Conservation (phyloP, 53 echinoderm and acorn worm genomes). For the Luidia sarsii region DNA sequence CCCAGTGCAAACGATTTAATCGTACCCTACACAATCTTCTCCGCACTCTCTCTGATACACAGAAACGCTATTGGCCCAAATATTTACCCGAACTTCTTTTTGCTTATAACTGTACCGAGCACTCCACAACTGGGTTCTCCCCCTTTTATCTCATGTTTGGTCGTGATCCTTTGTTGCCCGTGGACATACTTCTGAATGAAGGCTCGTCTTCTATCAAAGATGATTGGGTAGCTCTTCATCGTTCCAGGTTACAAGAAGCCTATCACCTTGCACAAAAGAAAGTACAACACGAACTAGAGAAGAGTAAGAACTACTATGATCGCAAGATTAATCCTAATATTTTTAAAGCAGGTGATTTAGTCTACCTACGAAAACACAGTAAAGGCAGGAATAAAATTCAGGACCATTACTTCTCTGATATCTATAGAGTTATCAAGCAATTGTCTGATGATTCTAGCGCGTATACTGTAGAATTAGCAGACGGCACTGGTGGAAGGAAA, state of each 20-base stretch:
- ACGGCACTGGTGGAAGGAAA: neutral
- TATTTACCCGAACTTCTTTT: slow-evolving; percentile 9
- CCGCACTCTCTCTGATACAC: neutral
- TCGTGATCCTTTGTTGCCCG: slow-evolving; percentile 31
- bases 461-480: slow-evolving; percentile 19
- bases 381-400: slow-evolving; percentile 38
- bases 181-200: neutral
- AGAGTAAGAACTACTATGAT: neutral
- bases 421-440: slow-evolving; percentile 7
- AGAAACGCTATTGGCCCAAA: slow-evolving; percentile 5
- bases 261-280: neutral
- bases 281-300: neutral
- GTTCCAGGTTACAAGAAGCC: neutral
- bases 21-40: slow-evolving; percentile 35
- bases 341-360: slow-evolving; percentile 1
- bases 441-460: slow-evolving; percentile 22
- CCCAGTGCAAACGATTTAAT: slow-evolving; percentile 37
- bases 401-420: slow-evolving; percentile 11
- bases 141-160: slow-evolving; percentile 42
- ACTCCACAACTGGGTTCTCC: slow-evolving; percentile 27
- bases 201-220: neutral
- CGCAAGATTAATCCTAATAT: no score
- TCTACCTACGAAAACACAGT: slow-evolving; percentile 10
- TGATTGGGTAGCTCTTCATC: slow-evolving; percentile 22
- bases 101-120: slow-evolving; percentile 15